Evolutionary conservation across 2,797 vertebrate genomes (phyloP), one percentile per base, ranked within the genome.

Genomic region (Rhinichthys osculus): DNA sequence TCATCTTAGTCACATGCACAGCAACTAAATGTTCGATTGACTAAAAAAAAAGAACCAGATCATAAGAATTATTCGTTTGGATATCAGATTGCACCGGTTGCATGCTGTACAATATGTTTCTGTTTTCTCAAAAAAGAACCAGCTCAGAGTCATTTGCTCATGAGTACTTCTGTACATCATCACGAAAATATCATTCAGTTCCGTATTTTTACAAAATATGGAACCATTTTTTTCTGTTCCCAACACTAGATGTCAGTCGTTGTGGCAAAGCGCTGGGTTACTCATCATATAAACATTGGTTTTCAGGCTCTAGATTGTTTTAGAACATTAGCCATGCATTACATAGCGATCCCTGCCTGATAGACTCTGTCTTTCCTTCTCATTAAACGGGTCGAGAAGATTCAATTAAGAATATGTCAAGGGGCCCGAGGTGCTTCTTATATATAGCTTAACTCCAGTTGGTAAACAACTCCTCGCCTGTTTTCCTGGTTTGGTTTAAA

Each of bases 341-440:
- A 64, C 69, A 85, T 52, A 27, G 77, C 47, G 78, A 85, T 72
- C 57, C 67, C 84, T 52, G 69, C 40, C 77, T 85, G 69, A 85
- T 71, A 73, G 52, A 79, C 76, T 85, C 50, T 85, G 76, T 62
- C 67, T 72, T 80, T 85, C 54, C 72, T 85, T 85, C 84, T 85
- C 67, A 85, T 85, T 80, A 64, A 73, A 80, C 69, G 10, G 64
- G 42, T 85, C 54, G 33, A 85, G 67, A 72, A 64, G 52, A 85
- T 85, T 80, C 54, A 85, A 85, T 85, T 85, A 85, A 71, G 69
- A 73, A 80, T 52, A 85, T 64, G 69, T 80, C 83, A 72, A 79
- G 66, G 76, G 52, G 67, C 66, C 66, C 9, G 67, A 78, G 83
- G 38, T 79, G 83, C 17, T 59, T 78, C 64, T 71, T 67, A 72